A percentile compares a stretch with the other conserved stretches of the same genome.
Evolutionary conservation across 2,113 vertebrate genomes (phyloP).

Genomic region (Percina caprodes): DNA sequence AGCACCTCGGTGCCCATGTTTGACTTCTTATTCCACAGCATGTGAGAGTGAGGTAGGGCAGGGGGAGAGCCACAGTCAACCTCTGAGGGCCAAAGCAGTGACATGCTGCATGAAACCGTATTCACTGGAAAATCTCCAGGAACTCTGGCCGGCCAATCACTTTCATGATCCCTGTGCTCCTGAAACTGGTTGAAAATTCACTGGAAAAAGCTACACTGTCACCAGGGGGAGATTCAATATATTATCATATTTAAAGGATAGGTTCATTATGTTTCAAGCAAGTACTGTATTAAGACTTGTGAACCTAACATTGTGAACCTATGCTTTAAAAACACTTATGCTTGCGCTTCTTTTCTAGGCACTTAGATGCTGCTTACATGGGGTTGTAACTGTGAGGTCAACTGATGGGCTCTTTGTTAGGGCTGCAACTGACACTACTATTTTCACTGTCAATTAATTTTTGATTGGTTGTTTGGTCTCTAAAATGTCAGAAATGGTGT

Average conservation of each 20-base stretch:
- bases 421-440: no score
- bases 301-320: no score
- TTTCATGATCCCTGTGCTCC: neutral
- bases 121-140: constrained; percentile 6
- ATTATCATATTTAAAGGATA: neutral
- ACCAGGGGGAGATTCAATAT: neutral
- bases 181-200: constrained; percentile 13
- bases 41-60: constrained; percentile 73
- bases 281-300: neutral
- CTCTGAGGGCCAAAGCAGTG: constrained; percentile 61
- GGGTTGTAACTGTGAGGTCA: no score
- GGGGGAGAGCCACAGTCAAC: constrained; percentile 81
- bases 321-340: no score
- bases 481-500: no score
- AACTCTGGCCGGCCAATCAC: no score
- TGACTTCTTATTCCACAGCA: constrained; percentile 81
- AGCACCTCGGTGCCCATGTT: constrained; percentile 74
- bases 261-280: neutral
- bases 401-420: no score
- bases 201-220: neutral
- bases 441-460: no score
- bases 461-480: no score
- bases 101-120: constrained; percentile 35
- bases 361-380: no score
- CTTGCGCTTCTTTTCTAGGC: no score